Evolutionary conservation across 2,113 vertebrate genomes (phyloP), one percentile per base, ranked within the genome.

Genomic region (human (Homo sapiens)): DNA sequence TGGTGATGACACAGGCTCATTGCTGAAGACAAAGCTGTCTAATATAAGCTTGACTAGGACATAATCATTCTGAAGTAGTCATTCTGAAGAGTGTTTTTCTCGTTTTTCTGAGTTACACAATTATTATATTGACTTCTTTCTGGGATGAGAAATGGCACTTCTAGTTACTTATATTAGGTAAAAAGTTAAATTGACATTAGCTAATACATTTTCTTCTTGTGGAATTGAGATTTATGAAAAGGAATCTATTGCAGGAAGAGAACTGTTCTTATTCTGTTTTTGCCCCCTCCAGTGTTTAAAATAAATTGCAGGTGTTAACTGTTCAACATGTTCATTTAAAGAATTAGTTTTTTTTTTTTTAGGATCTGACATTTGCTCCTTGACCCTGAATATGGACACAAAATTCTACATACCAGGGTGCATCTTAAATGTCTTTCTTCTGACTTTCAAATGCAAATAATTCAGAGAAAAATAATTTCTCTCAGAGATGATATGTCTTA

Each of bases 101-200:
- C 90, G 8, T 55, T 59, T 68, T 68, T 16, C 11, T 27, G 68
- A 92, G 66, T 90, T 72, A 23, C 11, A 32, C 23, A 72, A 4
- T 73, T 76, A 95, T 50, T 84, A 52, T 61, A 23, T 18, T 86
- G 11, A 50, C 40, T 64, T 72, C 35, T 93, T 94, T 75, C 22
- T 75, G 35, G 20, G 52, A 6, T 84, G 48, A 70, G 52, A 83
- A 90, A 52, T 90, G 35, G 20, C 13, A 73, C 22, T 43, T 95
- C 55, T 9, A 27, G 45, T 90, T 78, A 76, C 59, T 81, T 87
- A 64, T 35, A 32, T 72, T 96, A 78, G 57, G 72, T 93, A 40
- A 64, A 79, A 97, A 78, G 20, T 89, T 55, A 90, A 82, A 82
- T 70, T 70, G 32, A 80, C 64, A 95, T 94, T 80, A 80, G 8